Percentiles rank a stretch among this genome's conserved stretches.
These are phyloP conservation scores for Gibbula magus DNA, from an alignment of 2,888 invertebrate species.

Conservation along the genomic window DNA sequence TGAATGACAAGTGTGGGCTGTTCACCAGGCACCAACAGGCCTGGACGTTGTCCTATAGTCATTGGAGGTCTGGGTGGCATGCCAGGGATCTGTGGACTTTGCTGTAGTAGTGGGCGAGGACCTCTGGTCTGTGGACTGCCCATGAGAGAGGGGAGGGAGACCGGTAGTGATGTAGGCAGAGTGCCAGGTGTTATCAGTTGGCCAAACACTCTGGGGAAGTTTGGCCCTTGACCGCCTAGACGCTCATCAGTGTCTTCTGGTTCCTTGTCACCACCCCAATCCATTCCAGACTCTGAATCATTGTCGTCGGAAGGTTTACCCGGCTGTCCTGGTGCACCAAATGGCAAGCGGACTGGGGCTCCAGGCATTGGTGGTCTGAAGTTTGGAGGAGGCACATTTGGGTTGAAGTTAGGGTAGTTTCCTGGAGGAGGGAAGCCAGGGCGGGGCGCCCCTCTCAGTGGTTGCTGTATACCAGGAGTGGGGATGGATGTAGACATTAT, in stretches of 20 bases:
- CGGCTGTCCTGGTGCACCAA: slow-evolving; percentile 9
- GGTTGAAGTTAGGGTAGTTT: slow-evolving; percentile 45
- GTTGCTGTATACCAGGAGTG: slow-evolving; percentile 24
- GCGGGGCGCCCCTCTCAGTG: slow-evolving; percentile 35
- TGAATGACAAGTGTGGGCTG: slow-evolving; percentile 9
- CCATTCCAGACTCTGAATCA: slow-evolving; percentile 28
- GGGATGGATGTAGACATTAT: slow-evolving; percentile 28
- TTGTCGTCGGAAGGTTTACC: slow-evolving; percentile 13
- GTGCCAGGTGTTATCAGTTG: neutral
- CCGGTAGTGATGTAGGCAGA: neutral
- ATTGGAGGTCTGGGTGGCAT: slow-evolving; percentile 17
- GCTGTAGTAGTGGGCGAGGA: neutral
- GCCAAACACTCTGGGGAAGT: neutral
- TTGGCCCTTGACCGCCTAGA: neutral
- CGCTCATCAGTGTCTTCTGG: slow-evolving; percentile 27
- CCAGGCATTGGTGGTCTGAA: slow-evolving; percentile 57
- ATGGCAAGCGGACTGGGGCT: slow-evolving; percentile 17
- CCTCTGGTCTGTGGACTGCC: slow-evolving; percentile 11
- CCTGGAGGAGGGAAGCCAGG: slow-evolving; percentile 50
- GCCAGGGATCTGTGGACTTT: slow-evolving; percentile 4
- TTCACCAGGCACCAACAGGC: slow-evolving; percentile 12
- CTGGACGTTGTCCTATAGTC: slow-evolving; percentile 2
- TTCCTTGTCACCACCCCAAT: slow-evolving; percentile 21
- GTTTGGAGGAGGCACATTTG: slow-evolving; percentile 53
- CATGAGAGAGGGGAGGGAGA: neutral